A percentile compares a stretch with the other conserved stretches of the same genome.
Evolutionary conservation across 2,888 invertebrate species (phyloP).

Genomic region (Cecidostiba fungosa): DNA sequence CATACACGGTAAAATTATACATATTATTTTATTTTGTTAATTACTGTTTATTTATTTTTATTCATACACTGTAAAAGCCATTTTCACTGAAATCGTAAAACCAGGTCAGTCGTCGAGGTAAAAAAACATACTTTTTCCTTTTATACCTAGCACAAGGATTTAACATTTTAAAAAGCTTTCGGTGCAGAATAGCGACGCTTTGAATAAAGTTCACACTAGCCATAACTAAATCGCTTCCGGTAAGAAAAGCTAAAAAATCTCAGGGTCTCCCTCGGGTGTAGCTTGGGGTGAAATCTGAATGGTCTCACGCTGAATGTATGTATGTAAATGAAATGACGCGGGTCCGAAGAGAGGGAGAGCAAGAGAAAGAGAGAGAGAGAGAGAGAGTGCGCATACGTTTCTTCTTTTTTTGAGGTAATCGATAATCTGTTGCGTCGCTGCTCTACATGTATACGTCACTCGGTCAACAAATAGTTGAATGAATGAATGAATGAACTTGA

Average conservation of each 20-base stretch:
- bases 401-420: constrained; percentile 21
- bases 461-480: not conserved
- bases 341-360: not conserved
- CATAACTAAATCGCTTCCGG: not conserved
- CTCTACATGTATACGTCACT: not conserved
- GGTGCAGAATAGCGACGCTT: not conserved
- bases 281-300: not conserved
- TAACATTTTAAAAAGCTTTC: not conserved
- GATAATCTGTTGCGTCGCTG: constrained; percentile 39
- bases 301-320: not conserved
- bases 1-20: no score
- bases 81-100: not conserved
- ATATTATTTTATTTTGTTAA: no score
- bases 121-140: not conserved
- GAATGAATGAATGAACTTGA: constrained; percentile 11
- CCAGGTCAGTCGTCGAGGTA: no score
- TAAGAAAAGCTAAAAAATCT: not conserved
- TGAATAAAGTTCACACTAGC: not conserved
- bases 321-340: not conserved
- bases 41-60: no score
- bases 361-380: no score
- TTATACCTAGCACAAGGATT: not conserved
- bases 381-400: no score
- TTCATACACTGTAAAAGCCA: no score
- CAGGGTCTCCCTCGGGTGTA: not conserved